phyloP scores from a whole-genome alignment of 1,140 invertebrate species.

The Pseudomyrmex pallidus region DNA sequence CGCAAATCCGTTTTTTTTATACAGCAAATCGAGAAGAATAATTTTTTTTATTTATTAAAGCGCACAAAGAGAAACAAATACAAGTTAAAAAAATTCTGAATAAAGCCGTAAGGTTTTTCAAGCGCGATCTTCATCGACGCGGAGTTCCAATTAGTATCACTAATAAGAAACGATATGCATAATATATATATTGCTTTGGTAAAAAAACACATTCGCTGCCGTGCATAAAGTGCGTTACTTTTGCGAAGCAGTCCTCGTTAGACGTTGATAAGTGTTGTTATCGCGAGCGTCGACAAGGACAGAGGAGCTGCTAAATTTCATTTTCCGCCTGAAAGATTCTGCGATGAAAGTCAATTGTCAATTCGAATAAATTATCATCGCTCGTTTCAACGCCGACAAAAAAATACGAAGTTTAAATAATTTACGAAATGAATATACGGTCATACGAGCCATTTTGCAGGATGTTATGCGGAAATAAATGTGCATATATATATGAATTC shows the following conservation, averaged over 20 bases:
- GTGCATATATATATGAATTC: too few relatives aligned
- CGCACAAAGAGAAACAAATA: background rate
- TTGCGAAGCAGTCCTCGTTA: conserved; percentile 17
- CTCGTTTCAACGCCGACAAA: conserved; percentile 5
- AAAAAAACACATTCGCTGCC: conserved; percentile 32
- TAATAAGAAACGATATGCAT: conserved; percentile 43
- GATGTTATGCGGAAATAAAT: too few relatives aligned
- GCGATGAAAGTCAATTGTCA: conserved; percentile 21
- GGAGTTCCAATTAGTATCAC: conserved; percentile 24
- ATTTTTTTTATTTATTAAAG: background rate
- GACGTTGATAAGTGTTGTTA: conserved; percentile 20
- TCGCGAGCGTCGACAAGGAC: conserved; percentile 25
- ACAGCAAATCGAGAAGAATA: background rate
- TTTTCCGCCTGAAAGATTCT: conserved; percentile 34
- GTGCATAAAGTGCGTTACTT: conserved; percentile 14
- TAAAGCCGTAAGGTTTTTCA: background rate
- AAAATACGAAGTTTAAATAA: background rate
- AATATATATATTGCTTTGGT: conserved; percentile 22
- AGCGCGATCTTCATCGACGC: background rate
- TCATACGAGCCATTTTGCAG: too few relatives aligned
- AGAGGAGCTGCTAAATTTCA: conserved; percentile 18
- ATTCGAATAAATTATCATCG: conserved; percentile 35
- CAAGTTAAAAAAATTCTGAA: too few relatives aligned
- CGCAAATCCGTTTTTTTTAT: background rate
- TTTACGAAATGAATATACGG: too few relatives aligned